A percentile compares a stretch with the other conserved stretches of the same genome.
Conservation (phyloP, 2,888 invertebrate species). For the Eulithis prunata region DNA sequence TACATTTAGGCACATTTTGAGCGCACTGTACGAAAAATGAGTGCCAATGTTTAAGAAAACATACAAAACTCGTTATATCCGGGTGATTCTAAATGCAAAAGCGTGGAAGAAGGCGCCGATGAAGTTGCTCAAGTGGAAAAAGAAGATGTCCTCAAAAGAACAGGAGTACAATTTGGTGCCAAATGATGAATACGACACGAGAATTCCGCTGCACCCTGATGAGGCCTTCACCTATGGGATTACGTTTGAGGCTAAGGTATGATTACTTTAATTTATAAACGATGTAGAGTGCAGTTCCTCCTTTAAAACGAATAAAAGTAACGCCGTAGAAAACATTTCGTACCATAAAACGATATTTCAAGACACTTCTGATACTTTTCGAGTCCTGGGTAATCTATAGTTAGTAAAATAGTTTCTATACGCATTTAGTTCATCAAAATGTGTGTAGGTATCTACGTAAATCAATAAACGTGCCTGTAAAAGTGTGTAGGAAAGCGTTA, state of each 20-base stretch:
- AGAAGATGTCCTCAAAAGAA: constrained; percentile 93
- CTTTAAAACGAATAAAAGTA: no score
- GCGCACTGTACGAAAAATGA: constrained; percentile 44
- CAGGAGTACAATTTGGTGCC: constrained; percentile 95
- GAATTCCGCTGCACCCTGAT: constrained; percentile 98
- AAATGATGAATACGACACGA: constrained; percentile 97
- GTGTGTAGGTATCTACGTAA: neutral
- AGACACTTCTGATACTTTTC: no score
- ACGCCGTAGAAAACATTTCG: no score
- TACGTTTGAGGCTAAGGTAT: constrained; percentile 98
- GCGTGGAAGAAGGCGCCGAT: constrained; percentile 73
- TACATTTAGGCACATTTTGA: constrained; percentile 27
- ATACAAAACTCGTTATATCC: constrained; percentile 68
- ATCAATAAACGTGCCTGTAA: neutral
- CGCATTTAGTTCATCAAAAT: no score
- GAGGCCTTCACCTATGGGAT: constrained; percentile 99
- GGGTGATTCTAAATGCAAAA: constrained; percentile 66
- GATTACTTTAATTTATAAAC: constrained; percentile 24
- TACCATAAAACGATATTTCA: no score
- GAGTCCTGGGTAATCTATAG: no score
- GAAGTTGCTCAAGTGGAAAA: constrained; percentile 76
- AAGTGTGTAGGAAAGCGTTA: constrained; percentile 10
- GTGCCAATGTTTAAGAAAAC: constrained; percentile 72
- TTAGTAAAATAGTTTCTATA: no score
- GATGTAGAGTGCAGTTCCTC: no score